These are phyloP conservation scores for Lasioglossum zephyrum DNA, from an alignment of 2,888 invertebrate species.

Conservation along the genomic window DNA sequence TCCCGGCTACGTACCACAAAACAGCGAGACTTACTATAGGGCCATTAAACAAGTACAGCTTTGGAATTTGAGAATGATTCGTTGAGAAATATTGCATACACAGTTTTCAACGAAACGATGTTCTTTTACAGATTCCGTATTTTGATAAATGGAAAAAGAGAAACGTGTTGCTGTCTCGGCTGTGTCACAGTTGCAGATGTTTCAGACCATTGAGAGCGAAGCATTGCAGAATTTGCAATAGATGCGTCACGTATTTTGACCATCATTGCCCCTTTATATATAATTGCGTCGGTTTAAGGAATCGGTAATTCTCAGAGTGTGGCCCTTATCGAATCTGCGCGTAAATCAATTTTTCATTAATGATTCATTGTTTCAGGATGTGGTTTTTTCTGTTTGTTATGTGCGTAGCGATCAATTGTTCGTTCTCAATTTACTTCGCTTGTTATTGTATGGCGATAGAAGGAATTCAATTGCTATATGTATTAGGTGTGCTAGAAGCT, in stretches of 20 bases:
- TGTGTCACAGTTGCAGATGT: constrained; percentile 96
- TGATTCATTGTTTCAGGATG: constrained; percentile 86
- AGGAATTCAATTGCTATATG: constrained; percentile 93
- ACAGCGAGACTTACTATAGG: constrained; percentile 95
- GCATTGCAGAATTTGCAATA: constrained; percentile 96
- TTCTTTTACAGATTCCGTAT: constrained; percentile 89
- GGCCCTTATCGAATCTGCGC: background rate
- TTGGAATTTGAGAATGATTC: background rate
- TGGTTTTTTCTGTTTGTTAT: constrained; percentile 97
- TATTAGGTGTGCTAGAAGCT: constrained; percentile 93
- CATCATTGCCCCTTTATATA: constrained; percentile 98
- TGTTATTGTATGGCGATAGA: constrained; percentile 94
- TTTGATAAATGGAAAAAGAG: constrained; percentile 97
- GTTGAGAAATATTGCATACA: background rate
- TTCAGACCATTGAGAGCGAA: constrained; percentile 94
- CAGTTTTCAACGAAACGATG: background rate
- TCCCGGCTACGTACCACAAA: constrained; percentile 95
- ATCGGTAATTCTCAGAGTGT: constrained; percentile 85
- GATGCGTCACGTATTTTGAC: constrained; percentile 95
- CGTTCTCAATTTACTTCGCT: constrained; percentile 94
- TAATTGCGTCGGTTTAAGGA: constrained; percentile 96
- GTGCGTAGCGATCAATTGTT: constrained; percentile 94
- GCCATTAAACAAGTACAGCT: constrained; percentile 91
- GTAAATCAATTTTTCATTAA: background rate
- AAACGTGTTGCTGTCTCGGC: constrained; percentile 91